Percentiles rank a stretch among this genome's conserved stretches.
phyloP scores from a whole-genome alignment of 2,888 invertebrate species.

The Baccha elongata region DNA sequence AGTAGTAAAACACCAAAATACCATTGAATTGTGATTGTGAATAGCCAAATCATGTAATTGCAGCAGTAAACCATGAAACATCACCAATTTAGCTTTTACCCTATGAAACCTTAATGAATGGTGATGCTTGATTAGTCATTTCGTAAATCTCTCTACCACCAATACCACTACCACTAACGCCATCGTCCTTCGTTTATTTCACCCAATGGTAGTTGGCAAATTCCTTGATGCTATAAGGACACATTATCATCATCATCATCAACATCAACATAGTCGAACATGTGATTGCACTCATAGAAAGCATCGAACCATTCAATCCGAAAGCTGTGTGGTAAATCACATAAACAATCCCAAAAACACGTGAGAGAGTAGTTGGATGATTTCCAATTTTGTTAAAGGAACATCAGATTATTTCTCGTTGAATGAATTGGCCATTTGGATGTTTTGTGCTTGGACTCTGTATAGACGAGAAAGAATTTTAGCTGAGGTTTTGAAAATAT shows the following conservation, averaged over 20 bases:
- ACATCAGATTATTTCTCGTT: conserved; percentile 13
- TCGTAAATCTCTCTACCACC: conserved; percentile 32
- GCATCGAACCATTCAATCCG: neutral
- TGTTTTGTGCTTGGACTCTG: neutral
- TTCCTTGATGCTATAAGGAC: conserved; percentile 43
- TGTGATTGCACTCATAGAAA: conserved; percentile 20
- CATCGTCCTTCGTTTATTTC: neutral
- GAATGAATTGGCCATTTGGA: neutral
- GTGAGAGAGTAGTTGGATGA: conserved; percentile 4
- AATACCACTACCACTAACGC: neutral
- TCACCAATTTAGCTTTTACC: conserved; percentile 26
- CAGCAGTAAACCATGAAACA: conserved; percentile 45
- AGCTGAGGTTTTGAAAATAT: neutral
- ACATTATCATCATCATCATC: conserved; percentile 18
- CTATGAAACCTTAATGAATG: conserved; percentile 40
- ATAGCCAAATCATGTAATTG: conserved; percentile 43
- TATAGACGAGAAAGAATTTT: neutral
- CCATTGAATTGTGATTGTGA: conserved; percentile 3
- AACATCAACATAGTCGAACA: conserved; percentile 2
- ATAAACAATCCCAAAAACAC: neutral
- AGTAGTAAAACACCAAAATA: neutral
- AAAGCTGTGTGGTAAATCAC: conserved; percentile 15
- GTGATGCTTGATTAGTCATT: conserved; percentile 49
- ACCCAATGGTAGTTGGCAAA: neutral
- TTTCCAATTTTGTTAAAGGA: conserved; percentile 23